A percentile compares a stretch with the other conserved stretches of the same genome.
phyloP scores from a whole-genome alignment of 92 coral and sea anemone genomes.

The Epizoanthus fatuus region DNA sequence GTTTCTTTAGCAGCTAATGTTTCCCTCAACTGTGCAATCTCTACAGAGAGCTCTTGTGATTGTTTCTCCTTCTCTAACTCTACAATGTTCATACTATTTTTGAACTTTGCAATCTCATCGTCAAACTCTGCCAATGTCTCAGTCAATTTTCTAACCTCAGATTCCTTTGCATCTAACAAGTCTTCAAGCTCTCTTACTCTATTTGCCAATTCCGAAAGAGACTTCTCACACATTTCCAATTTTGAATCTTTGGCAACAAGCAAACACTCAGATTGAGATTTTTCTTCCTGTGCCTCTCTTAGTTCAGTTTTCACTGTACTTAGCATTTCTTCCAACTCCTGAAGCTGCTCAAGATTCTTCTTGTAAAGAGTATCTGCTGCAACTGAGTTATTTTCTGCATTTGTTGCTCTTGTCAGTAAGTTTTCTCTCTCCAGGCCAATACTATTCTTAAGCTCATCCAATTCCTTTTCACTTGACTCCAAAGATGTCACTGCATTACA shows the following conservation, averaged over 20 bases:
- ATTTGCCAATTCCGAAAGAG: constrained; percentile 57
- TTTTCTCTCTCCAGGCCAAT: constrained; percentile 31
- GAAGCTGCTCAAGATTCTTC: constrained; percentile 11
- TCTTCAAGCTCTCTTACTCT: constrained; percentile 35
- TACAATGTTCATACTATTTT: constrained; percentile 10
- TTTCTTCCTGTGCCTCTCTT: constrained; percentile 13
- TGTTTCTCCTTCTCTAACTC: constrained; percentile 37
- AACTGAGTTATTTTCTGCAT: too few species aligned
- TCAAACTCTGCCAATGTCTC: neutral
- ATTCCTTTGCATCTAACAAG: constrained; percentile 37
- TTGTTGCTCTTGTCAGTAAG: constrained; percentile 40
- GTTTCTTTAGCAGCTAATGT: constrained; percentile 26
- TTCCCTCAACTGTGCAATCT: constrained; percentile 19
- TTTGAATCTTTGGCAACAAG: constrained; percentile 56
- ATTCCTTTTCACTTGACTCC: constrained; percentile 31
- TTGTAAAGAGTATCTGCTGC: neutral
- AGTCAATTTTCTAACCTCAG: constrained; percentile 9
- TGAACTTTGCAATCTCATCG: constrained; percentile 20
- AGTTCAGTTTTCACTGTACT: constrained; percentile 10
- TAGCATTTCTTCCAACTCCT: constrained; percentile 28
- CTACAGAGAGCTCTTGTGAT: constrained; percentile 26
- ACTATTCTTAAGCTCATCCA: constrained; percentile 34
- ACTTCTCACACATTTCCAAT: constrained; percentile 28
- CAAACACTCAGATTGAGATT: constrained; percentile 45
- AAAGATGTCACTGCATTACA: neutral